These are phyloP conservation scores for Sebastes kiyomatsui DNA, from an alignment of 2,797 vertebrate genomes.

Conservation along the genomic window DNA sequence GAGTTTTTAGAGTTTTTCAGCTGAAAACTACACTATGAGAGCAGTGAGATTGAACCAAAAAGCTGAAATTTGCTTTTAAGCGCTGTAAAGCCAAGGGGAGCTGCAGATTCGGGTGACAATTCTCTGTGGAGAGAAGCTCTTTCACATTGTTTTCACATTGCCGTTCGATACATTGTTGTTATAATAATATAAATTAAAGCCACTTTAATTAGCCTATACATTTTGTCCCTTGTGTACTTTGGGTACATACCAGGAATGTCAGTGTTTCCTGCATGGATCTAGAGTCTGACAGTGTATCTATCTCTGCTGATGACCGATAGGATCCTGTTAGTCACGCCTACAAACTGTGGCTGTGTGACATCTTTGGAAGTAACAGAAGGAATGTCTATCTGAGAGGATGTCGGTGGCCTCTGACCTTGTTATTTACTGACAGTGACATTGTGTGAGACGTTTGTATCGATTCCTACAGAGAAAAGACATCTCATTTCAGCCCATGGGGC, in stretches of 20 bases:
- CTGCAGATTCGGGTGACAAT: too few relatives aligned
- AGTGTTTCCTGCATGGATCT: background rate
- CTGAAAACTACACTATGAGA: background rate
- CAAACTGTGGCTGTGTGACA: conserved; percentile 14
- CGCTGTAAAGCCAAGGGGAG: too few relatives aligned
- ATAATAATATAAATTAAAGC: background rate
- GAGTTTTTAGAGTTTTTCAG: background rate
- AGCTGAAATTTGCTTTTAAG: too few relatives aligned
- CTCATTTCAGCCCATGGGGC: conserved; percentile 61
- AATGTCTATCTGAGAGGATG: conserved; percentile 25
- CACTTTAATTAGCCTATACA: background rate
- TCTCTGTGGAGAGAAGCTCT: background rate
- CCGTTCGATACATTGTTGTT: background rate
- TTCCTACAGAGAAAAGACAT: conserved; percentile 62
- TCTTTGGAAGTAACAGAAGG: conserved; percentile 22
- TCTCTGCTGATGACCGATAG: background rate
- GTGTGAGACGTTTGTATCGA: conserved; percentile 61
- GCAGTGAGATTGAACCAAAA: too few relatives aligned
- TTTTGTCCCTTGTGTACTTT: background rate
- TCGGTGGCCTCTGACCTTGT: conserved; percentile 59
- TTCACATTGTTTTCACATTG: background rate
- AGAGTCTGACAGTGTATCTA: background rate
- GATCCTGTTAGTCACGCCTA: background rate
- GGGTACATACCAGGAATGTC: background rate
- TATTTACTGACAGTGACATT: conserved; percentile 54